Conservation (phyloP, 2,113 vertebrate species). For the Erythrocercus mccallii region DNA sequence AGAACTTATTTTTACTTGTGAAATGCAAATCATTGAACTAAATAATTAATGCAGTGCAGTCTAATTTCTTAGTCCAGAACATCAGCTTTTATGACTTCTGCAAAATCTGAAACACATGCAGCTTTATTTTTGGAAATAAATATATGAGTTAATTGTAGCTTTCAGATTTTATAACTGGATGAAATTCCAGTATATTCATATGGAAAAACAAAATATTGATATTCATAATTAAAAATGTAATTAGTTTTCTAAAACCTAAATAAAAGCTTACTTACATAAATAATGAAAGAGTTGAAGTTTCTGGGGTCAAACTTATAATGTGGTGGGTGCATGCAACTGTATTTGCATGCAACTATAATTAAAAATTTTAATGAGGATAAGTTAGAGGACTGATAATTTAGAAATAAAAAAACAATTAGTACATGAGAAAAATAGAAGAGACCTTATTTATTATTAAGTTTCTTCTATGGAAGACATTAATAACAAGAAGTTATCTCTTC, state of each 20-base stretch:
- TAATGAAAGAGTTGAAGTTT: slow-evolving; percentile 9
- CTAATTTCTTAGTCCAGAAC: background rate
- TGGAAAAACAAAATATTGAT: background rate
- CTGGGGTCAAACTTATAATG: background rate
- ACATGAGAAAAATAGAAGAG: background rate
- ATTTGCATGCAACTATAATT: background rate
- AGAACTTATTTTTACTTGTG: background rate
- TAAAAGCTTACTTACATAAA: background rate
- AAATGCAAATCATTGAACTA: slow-evolving; percentile 16
- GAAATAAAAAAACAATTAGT: background rate
- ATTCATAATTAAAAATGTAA: background rate
- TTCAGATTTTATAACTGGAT: background rate
- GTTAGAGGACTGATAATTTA: background rate
- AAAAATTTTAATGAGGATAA: slow-evolving; percentile 7
- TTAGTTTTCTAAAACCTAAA: background rate
- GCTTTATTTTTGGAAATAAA: background rate
- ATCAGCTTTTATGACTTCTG: background rate
- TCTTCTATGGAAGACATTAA: background rate
- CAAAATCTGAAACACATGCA: background rate
- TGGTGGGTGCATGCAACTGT: background rate
- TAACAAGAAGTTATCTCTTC: background rate
- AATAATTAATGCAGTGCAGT: background rate
- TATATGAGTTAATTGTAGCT: background rate
- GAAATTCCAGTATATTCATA: background rate
- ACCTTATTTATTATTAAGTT: background rate